phyloP scores from a whole-genome alignment of 2,888 invertebrate genomes.

The Drosophila mimica region DNA sequence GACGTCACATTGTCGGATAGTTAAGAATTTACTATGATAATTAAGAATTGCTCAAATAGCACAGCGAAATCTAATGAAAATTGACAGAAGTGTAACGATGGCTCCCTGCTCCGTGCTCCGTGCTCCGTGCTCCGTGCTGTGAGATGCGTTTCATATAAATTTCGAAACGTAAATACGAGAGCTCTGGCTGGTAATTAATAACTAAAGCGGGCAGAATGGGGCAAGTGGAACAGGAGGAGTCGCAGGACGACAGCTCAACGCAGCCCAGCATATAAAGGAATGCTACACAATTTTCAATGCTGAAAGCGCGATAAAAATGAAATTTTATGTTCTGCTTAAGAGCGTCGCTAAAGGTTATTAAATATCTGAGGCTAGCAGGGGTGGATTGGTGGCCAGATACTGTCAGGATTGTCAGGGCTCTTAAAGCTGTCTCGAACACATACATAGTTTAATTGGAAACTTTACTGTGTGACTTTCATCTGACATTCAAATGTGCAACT shows the following conservation, averaged over 20 bases:
- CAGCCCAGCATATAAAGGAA: conserved; percentile 45
- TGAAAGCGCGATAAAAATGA: conserved; percentile 65
- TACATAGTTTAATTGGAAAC: conserved; percentile 60
- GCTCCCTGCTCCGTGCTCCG: conserved; percentile 12
- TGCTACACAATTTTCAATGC: conserved; percentile 61
- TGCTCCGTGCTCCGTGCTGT: conserved; percentile 23
- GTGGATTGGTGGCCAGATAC: too few relatives aligned
- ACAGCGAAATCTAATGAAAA: conserved; percentile 30
- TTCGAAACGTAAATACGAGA: conserved; percentile 42
- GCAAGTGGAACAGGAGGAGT: background rate
- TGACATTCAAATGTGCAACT: conserved; percentile 64
- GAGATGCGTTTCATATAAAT: conserved; percentile 45
- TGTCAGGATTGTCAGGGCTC: conserved; percentile 8
- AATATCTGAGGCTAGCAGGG: conserved; percentile 22
- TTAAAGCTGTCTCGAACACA: conserved; percentile 51
- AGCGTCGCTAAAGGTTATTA: conserved; percentile 59
- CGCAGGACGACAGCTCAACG: background rate
- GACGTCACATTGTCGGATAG: conserved; percentile 66
- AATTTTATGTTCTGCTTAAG: conserved; percentile 66
- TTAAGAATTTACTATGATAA: conserved; percentile 60
- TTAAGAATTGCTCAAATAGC: conserved; percentile 53
- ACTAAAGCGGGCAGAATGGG: conserved; percentile 3
- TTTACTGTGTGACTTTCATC: conserved; percentile 67
- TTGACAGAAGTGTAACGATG: conserved; percentile 22
- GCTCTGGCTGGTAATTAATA: conserved; percentile 49